phyloP scores from a whole-genome alignment of 2,113 vertebrate genomes.

The Zapornia atra region DNA sequence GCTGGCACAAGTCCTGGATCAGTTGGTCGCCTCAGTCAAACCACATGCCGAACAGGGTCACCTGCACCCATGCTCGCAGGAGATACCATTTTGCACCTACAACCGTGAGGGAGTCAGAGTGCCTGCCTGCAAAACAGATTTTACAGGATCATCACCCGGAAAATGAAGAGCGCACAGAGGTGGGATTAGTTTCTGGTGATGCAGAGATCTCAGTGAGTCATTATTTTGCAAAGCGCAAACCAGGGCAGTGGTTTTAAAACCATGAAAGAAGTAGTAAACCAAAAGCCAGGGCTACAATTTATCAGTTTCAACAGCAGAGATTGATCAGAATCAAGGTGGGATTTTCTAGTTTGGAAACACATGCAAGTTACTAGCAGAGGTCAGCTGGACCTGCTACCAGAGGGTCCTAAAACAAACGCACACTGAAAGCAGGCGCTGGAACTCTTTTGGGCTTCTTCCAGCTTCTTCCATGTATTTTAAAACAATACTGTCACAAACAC shows the following conservation, averaged over 20 bases:
- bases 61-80: background rate
- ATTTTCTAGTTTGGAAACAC: background rate
- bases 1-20: background rate
- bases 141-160: background rate
- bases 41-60: background rate
- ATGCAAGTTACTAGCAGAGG: background rate
- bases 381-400: background rate
- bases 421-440: background rate
- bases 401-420: background rate
- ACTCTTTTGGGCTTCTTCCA: background rate
- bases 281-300: background rate
- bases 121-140: conserved; percentile 2
- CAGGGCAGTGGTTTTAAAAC: background rate
- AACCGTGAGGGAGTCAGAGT: background rate
- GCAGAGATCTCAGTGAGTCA: background rate
- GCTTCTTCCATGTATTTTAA: background rate
- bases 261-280: background rate
- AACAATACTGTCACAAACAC: background rate
- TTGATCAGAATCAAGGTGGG: background rate
- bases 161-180: background rate
- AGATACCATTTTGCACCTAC: background rate
- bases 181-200: background rate
- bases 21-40: background rate
- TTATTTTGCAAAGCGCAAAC: background rate
- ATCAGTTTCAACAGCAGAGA: background rate